Evolutionary conservation across 1,140 invertebrate species (phyloP).

Genomic region (Polypedilum vanderplanki): DNA sequence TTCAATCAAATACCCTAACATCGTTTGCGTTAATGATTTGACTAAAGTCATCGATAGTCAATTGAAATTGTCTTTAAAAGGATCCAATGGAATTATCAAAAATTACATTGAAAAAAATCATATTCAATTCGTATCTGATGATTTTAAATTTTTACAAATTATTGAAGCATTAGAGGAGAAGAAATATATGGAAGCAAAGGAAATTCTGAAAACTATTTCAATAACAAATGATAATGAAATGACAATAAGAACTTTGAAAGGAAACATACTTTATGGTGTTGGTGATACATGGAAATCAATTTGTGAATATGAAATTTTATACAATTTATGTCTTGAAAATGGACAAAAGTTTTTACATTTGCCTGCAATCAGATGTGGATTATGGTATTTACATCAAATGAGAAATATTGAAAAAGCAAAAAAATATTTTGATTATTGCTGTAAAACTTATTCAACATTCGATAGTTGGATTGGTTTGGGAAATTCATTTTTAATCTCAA

Average conservation of each 20-base stretch:
- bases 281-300: background rate
- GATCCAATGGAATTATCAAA: background rate
- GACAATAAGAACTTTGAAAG: background rate
- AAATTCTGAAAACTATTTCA: background rate
- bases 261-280: background rate
- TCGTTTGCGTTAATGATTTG: background rate
- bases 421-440: background rate
- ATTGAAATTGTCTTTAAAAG: background rate
- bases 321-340: background rate
- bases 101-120: background rate
- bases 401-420: background rate
- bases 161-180: background rate
- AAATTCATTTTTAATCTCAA: background rate
- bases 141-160: background rate
- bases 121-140: background rate
- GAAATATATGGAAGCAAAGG: background rate
- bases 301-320: background rate
- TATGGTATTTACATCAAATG: background rate
- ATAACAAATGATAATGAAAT: background rate
- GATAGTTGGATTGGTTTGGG: background rate
- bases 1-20: background rate
- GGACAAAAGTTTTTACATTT: background rate
- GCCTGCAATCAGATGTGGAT: background rate
- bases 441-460: background rate
- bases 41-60: background rate